Evolutionary conservation across 2,797 vertebrate species (phyloP), one percentile per base, ranked within the genome.

Genomic region (Oryzias dopingdopingensis): DNA sequence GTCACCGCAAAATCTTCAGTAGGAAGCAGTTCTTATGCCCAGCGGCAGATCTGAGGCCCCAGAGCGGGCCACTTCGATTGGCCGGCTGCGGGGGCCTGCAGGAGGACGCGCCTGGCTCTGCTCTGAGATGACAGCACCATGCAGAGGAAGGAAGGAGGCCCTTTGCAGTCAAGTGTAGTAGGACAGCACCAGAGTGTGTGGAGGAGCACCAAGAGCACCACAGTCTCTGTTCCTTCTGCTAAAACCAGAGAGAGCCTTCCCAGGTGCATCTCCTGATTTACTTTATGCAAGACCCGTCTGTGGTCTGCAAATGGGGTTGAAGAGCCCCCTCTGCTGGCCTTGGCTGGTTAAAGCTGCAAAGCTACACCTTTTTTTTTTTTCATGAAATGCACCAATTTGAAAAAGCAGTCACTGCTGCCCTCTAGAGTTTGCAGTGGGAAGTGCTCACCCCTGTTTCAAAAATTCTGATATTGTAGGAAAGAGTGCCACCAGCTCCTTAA

Each of bases 121-220:
- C 81, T 74, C 20, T 41, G 77, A 77, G 84, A 87, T 84, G 81
- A 74, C 83, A 87, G 87, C 89, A 89, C 89, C 89, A 81, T 79
- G 78, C 81, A 86, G 85, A 86, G 74, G 59, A 69, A 75, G 59
- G 62, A 52, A 72, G 23, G 58, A 10, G 74, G 73, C 58, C 82
- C 77, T 76, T 81, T 64, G 65, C 70, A 66, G 73, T 59, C 87
- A 89, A 90, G 84, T 86, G 79, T 85, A 80, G 65, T 70, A 83
- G 80, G 80, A 85, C 76, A 89, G 87, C 87, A 90, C 87, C 88
- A 76, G 73, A 80, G 77, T 76, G 74, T 85, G 81, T 81, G 65
- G 67, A 62, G 62, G 56, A 87, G 80, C 82, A 86, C 83, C 81
- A 59, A 80, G 72, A 77, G 61, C 67, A 80, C 72, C 41, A 60